Base-by-base conservation (phyloP, 2,113 vertebrate genomes). In the Oreotrochilus melanogaster region DNA sequence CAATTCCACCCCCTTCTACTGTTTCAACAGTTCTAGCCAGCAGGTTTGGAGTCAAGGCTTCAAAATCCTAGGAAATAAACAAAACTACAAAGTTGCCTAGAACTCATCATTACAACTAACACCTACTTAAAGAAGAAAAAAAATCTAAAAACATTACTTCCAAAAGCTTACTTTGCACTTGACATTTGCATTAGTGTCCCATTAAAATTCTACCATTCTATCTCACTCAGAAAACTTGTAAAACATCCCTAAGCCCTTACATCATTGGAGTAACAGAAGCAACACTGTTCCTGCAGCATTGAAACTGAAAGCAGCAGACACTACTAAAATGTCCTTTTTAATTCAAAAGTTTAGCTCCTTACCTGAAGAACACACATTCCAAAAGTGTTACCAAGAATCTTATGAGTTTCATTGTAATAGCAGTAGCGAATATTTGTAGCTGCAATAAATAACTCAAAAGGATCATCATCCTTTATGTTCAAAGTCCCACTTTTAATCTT, bases 371-470 rank as follows among this genome's bases (percentile, higher is more conserved):
- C 98, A 50, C 99, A 99, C 99, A 99, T 99, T 92, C 99, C 99
- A 1, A 97, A 99, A 0, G 99, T 99, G 96, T 99, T 99, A 28
- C 99, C 99, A 30, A 99, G 98, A 88, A 99, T 99, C 96, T 99
- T 99, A 70, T 99, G 99, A 0, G 99, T 99, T 89, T 99, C 99
- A 0, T 98, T 99, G 98, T 99, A 99, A 97, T 99, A 99, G 95
- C 99, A 99, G 96, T 99, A 99, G 51, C 99, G 99, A 92, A 99
- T 99, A 97, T 99, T 99, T 24, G 99, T 99, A 14, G 99, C 99
- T 6, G 99, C 99, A 11, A 99, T 80, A 35, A 99, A 99, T 33
- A 99, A 97, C 79, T 99, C 99, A 19, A 99, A 99, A 3, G 99
- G 99, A 84, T 99, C 99, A 5, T 99, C 99, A 4, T 99, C 98